These are phyloP conservation scores for Scaptomyza flava DNA, from an alignment of 2,888 invertebrate species.

Conservation along the genomic window DNA sequence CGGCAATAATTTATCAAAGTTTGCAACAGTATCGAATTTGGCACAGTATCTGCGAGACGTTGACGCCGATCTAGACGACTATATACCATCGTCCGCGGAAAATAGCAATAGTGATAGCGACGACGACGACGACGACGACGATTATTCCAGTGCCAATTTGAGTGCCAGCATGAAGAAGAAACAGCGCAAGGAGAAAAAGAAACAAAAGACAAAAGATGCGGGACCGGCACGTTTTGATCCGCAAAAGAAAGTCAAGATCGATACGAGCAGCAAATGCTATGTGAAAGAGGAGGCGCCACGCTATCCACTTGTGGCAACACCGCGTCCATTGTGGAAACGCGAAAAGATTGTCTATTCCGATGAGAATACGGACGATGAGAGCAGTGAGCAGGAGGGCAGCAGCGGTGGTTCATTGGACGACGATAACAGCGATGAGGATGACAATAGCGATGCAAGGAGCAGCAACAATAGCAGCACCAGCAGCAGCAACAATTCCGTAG, in stretches of 20 bases:
- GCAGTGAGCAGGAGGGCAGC: constrained; percentile 82
- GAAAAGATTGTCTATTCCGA: constrained; percentile 85
- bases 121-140: constrained; percentile 75
- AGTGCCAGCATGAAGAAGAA: constrained; percentile 84
- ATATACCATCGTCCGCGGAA: constrained; percentile 83
- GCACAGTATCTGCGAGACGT: constrained; percentile 85
- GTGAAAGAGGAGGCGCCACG: constrained; percentile 86
- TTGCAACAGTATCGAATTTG: constrained; percentile 84
- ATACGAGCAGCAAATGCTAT: constrained; percentile 83
- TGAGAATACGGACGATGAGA: constrained; percentile 84
- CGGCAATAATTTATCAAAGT: constrained; percentile 84
- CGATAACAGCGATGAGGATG: constrained; percentile 80
- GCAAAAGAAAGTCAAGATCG: constrained; percentile 84
- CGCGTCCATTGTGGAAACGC: constrained; percentile 86
- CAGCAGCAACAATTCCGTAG: constrained; percentile 55
- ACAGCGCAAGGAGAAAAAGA: constrained; percentile 82
- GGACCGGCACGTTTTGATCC: constrained; percentile 81
- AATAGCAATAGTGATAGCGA: constrained; percentile 57
- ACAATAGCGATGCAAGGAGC: constrained; percentile 80
- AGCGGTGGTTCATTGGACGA: constrained; percentile 59
- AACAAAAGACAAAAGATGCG: constrained; percentile 75
- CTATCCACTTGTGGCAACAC: constrained; percentile 87
- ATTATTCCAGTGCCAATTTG: constrained; percentile 80
- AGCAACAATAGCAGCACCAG: constrained; percentile 75
- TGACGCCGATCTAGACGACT: constrained; percentile 84